Evolutionary conservation across 2,888 invertebrate species (phyloP), one percentile per base, ranked within the genome.

Genomic region (Drosophila cracens): DNA sequence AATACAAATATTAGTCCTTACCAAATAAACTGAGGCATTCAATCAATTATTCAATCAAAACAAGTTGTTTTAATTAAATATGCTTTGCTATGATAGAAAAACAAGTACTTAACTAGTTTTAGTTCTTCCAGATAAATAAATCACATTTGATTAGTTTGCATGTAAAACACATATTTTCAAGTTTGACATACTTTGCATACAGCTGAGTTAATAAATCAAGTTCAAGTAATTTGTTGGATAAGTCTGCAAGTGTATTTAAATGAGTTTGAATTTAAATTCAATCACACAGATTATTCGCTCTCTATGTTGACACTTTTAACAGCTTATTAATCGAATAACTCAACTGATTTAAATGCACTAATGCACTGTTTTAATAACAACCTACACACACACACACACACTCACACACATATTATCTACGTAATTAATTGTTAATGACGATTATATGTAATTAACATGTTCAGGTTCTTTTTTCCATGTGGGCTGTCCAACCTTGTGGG

Each of bases 391-490:
- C 16, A 18, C 31, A 52, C 40, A 52, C 31, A 52, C 57, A 53
- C 34, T 25, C 25, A 36, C n/a, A 13, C 31, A 52, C 33, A 59
- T 57, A 71, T 68, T 81, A 76, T 86, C 76, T 68, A 76, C 74
- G 74, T 88, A 87, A 87, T 89, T 85, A 89, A 87, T 87, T 86
- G 87, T 83, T 87, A 85, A 90, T 81, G 70, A 68, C 70, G 79
- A 82, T 87, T 82, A 78, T 76, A 61, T 72, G 74, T 77, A 82
- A 87, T 87, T 87, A 84, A 82, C 82, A 61, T 61, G 74, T 73
- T 64, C 56, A 56, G 52, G 56, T 33, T 52, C 18, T 6, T 10
- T n/a, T 38, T 16, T 34, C 46, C 29, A 16, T 36, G 29, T 21
- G 36, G 18, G 5, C 21, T 13, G 43, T 53, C 49, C 27, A 60